Percentiles rank a stretch among this genome's conserved stretches.
phyloP scores from a whole-genome alignment of 2,888 invertebrate species.

The Coecobrya sp. region DNA sequence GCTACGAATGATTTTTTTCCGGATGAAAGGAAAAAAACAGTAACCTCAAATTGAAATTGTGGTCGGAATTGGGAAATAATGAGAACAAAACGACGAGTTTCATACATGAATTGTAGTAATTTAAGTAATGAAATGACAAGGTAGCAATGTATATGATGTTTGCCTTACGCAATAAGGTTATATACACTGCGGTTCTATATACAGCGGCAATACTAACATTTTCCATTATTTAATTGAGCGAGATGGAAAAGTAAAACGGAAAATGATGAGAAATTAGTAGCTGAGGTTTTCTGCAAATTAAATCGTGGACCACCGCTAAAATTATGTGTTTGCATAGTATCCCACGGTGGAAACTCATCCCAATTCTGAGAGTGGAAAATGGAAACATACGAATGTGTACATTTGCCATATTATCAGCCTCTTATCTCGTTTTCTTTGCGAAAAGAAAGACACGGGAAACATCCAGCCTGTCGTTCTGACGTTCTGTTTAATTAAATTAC shows the following conservation, averaged over 20 bases:
- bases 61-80: neutral
- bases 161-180: too few species aligned
- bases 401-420: too few species aligned
- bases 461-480: neutral
- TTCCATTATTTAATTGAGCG: too few species aligned
- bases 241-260: too few species aligned
- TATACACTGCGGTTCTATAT: too few species aligned
- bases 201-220: too few species aligned
- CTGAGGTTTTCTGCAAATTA: too few species aligned
- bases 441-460: neutral
- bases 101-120: neutral
- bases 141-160: neutral
- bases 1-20: too few species aligned
- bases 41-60: neutral
- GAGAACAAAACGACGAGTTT: neutral
- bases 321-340: neutral
- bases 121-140: neutral
- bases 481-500: conserved; percentile 42
- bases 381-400: too few species aligned
- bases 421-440: too few species aligned
- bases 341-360: neutral
- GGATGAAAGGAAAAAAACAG: too few species aligned
- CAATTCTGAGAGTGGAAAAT: neutral
- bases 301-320: neutral
- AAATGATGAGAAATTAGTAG: too few species aligned